Evolutionary conservation across 2,888 invertebrate genomes (phyloP).

Genomic region (Oxystoma pomonae): DNA sequence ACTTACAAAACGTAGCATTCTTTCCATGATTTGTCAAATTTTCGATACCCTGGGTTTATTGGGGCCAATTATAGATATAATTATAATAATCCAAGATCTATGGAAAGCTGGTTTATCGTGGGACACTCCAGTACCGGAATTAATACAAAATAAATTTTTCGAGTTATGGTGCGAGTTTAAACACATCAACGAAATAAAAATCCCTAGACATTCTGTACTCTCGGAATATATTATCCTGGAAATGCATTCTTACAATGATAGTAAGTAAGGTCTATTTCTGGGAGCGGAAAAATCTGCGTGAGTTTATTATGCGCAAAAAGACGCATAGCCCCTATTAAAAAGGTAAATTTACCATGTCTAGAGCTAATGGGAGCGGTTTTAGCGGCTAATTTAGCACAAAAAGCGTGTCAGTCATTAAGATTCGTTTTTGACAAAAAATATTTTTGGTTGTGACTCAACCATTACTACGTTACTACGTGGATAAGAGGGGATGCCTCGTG

Average conservation of each 20-base stretch:
- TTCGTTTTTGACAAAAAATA: neutral
- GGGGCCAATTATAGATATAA: conserved; percentile 14
- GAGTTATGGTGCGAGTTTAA: conserved; percentile 9
- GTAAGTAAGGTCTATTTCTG: conserved; percentile 3
- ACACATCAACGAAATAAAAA: conserved; percentile 9
- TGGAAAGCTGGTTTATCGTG: conserved; percentile 15
- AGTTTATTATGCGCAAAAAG: conserved; percentile 13
- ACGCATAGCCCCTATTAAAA: conserved; percentile 14
- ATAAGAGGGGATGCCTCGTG: neutral
- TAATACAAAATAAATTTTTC: conserved; percentile 10
- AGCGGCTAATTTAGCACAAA: neutral
- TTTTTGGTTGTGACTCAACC: neutral
- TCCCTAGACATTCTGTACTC: conserved; percentile 11
- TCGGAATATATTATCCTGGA: conserved; percentile 11
- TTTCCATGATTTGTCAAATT: conserved; percentile 19
- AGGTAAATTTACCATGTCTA: conserved; percentile 8
- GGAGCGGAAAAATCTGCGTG: neutral
- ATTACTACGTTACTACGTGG: neutral
- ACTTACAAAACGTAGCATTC: conserved; percentile 13
- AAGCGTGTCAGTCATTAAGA: neutral
- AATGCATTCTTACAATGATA: conserved; percentile 18
- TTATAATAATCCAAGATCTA: conserved; percentile 17
- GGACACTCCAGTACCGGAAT: conserved; percentile 13
- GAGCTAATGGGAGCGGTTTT: conserved; percentile 4
- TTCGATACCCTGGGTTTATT: conserved; percentile 20